Evolutionary conservation across 2,888 invertebrate species (phyloP), one percentile per base, ranked within the genome.

Genomic region (Andrena praecox): DNA sequence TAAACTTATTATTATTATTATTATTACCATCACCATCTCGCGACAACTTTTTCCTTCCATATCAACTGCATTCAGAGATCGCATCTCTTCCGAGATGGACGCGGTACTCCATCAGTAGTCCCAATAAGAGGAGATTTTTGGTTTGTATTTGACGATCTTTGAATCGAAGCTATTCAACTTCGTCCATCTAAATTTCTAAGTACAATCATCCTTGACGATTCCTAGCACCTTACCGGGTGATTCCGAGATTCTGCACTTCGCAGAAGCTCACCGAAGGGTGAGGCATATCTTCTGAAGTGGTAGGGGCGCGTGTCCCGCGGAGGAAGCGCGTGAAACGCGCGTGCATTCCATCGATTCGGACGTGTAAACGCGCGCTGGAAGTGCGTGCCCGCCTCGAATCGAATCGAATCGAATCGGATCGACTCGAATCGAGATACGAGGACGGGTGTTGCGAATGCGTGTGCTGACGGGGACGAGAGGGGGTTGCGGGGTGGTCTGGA

Each of bases 291-390:
- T 24, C 12, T 0, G 56, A 24, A 27, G 56, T 10, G 24, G 20
- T 24, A 56, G 56, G 56, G 56, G 24, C 56, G 56, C 56, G 20
- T 24, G 66, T 69, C 35, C 48, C 59, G 67, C 59, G 59, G 71
- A 87, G 87, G 87, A 87, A 87, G 85, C 78, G 71, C 86, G 80
- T 67, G 68, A 67, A 66, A 70, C 82, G 64, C 68, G 72, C 73
- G 84, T 62, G 78, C 80, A 84, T 86, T 77, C 81, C 81, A 69
- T 60, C 81, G 82, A 77, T 76, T 77, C 76, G 84, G 79, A 87
- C 86, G 82, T 86, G 82, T 68, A 75, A 75, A 85, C 79, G 64
- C 74, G 77, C 77, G 78, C 48, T 67, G 79, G 77, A 85, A 77
- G 83, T 85, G 82, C 86, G 85, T 73, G 83, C 70, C 42, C 77